These are phyloP conservation scores for Neelides folsomi DNA, from an alignment of 2,888 invertebrate species.

Conservation along the genomic window DNA sequence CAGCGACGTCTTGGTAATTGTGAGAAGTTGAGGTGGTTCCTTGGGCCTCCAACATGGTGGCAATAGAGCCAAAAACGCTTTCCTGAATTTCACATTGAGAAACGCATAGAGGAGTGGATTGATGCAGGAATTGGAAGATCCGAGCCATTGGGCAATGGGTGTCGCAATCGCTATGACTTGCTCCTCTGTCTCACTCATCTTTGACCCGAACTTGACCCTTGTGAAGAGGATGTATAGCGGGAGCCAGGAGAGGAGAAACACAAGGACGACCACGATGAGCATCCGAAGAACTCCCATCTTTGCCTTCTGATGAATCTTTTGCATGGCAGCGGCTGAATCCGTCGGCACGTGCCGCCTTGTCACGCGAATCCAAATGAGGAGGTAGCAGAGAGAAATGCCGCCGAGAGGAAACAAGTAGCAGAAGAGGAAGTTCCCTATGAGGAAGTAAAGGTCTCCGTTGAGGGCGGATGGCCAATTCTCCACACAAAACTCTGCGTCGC, in stretches of 20 bases:
- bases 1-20: too few relatives aligned
- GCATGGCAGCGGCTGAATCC: constrained; percentile 80
- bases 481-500: constrained; percentile 58
- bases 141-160: constrained; percentile 83
- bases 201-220: constrained; percentile 66
- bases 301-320: constrained; percentile 82
- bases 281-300: constrained; percentile 82
- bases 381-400: constrained; percentile 79
- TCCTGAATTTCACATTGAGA: constrained; percentile 29
- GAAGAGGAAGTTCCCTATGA: constrained; percentile 72
- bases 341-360: constrained; percentile 78
- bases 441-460: constrained; percentile 70
- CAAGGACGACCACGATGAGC: constrained; percentile 78
- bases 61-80: constrained; percentile 25
- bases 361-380: constrained; percentile 80
- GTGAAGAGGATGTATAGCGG: constrained; percentile 82
- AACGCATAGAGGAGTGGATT: constrained; percentile 89
- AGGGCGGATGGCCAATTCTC: constrained; percentile 76
- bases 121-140: constrained; percentile 86
- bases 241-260: constrained; percentile 87
- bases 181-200: constrained; percentile 61
- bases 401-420: constrained; percentile 85
- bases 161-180: constrained; percentile 60
- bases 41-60: constrained; percentile 25
- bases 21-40: too few relatives aligned